phyloP scores from a whole-genome alignment of 35 echinoderm and acorn worm genomes.

The Ptychodera flava region DNA sequence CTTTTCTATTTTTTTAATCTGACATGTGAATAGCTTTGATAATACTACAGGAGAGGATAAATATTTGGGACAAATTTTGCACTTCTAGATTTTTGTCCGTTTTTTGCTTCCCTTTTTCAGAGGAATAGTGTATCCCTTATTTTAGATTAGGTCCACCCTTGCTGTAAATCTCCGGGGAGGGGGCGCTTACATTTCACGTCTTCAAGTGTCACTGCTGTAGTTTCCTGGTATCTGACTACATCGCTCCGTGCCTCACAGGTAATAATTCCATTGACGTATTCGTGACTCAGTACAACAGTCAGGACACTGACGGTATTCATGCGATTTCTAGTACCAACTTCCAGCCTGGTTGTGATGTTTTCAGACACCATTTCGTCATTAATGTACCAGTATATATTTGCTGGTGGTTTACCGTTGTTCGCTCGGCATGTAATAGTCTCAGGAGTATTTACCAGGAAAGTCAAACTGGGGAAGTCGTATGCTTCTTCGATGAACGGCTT shows the following conservation, averaged over 20 bases:
- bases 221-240: neutral
- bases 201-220: neutral
- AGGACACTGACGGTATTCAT: neutral
- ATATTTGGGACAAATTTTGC: too few relatives aligned
- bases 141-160: too few relatives aligned
- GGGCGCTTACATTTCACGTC: neutral
- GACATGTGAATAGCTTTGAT: too few relatives aligned
- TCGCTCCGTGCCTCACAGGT: neutral
- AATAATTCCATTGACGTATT: neutral
- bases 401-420: neutral
- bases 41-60: too few relatives aligned
- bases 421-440: neutral
- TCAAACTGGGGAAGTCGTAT: neutral
- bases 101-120: too few relatives aligned
- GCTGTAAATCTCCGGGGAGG: too few relatives aligned
- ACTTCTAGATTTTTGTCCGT: too few relatives aligned
- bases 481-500: neutral
- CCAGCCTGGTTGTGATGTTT: neutral
- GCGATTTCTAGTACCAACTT: neutral
- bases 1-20: too few relatives aligned
- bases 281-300: neutral
- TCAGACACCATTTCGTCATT: neutral
- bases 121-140: too few relatives aligned
- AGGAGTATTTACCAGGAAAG: neutral
- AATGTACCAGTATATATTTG: neutral